Base-by-base conservation (phyloP, 35 echinoderm and acorn worm genomes). In the Ophioderma brevispina region DNA sequence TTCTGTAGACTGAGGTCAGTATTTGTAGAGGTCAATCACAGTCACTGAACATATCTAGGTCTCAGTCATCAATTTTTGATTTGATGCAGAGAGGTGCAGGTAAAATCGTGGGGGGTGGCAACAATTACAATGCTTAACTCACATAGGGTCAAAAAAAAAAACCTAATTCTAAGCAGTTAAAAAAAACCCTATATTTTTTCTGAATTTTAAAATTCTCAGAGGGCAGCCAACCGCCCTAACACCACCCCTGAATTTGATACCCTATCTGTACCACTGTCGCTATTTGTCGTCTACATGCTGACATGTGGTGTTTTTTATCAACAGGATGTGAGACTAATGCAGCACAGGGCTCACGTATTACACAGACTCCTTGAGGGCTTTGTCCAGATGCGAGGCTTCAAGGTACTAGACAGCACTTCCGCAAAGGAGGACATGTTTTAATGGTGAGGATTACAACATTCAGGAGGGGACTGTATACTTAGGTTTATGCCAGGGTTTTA, bases 401-500 rank as follows among this genome's bases (percentile, higher is more conserved):
- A 85, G 0, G 96, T 98, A 11, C 75, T 98, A 86, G 0, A 41
- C 36, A 13, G 92, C 93, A 10, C 87, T 98, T 17, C 96, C 96
- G 10, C 6, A 98, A 98, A 75, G 82, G 93, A 13, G 96, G 95
- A 39, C 93, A 92, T 77, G 93, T 98, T 0, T 77, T 98, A 17
- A 33, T 98, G 63, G 93, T 98, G 0, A 75, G 96, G 35, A 87
- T 95, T 46, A 98, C 96, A 0, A 82, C 90, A 21, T 95, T 98
- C 75, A 93, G 95, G 88, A 80, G 87, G n/a, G 93, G 93, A 19
- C 83, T 98, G 31, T 98, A 98, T 50, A 85, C 87, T 80, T 84
- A 91, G 31, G 46, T 52, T 98, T 98, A 56, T 95, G 94, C 92
- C 93, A 98, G 34, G 93, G 90, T 76, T 98, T 98, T 83, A 98